Evolutionary conservation across 2,888 invertebrate genomes (phyloP).

Genomic region (Globia sparganii): DNA sequence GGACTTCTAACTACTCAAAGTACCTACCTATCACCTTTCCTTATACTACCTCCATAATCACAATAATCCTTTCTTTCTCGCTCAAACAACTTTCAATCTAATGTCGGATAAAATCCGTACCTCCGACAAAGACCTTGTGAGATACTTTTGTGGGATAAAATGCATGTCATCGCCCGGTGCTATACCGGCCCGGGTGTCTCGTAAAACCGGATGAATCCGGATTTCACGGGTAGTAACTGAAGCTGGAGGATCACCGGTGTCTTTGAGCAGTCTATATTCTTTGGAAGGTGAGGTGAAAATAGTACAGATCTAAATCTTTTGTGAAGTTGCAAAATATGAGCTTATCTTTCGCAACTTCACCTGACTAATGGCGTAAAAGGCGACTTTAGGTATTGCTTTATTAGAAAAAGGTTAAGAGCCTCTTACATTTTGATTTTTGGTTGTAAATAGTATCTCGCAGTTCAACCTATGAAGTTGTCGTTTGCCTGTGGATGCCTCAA

Average conservation of each 20-base stretch:
- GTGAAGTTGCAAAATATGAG: slow-evolving; percentile 3
- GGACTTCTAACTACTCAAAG: neutral
- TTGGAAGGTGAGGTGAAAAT: slow-evolving; percentile 33
- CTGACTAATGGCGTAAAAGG: neutral
- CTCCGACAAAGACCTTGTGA: slow-evolving; percentile 21
- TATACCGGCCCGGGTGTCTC: slow-evolving; percentile 59
- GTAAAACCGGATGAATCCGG: slow-evolving; percentile 60
- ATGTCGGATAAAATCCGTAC: slow-evolving; percentile 28
- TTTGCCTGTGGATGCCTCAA: no score
- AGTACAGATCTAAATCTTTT: slow-evolving; percentile 10
- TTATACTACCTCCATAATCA: neutral
- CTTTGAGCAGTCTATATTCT: slow-evolving; percentile 43
- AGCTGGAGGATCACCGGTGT: slow-evolving; percentile 34
- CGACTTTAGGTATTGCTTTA: neutral
- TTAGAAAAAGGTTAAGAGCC: neutral
- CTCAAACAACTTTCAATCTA: slow-evolving; percentile 44
- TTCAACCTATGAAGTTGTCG: no score
- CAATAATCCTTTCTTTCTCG: slow-evolving; percentile 25
- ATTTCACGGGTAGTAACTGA: slow-evolving; percentile 51
- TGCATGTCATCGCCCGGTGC: slow-evolving; percentile 52
- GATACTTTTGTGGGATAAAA: slow-evolving; percentile 43
- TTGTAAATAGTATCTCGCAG: no score
- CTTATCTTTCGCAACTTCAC: neutral
- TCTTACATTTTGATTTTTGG: no score
- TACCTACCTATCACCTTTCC: slow-evolving; percentile 1